These are phyloP conservation scores for Morone saxatilis DNA, from an alignment of 2,113 vertebrate genomes.

Conservation along the genomic window DNA sequence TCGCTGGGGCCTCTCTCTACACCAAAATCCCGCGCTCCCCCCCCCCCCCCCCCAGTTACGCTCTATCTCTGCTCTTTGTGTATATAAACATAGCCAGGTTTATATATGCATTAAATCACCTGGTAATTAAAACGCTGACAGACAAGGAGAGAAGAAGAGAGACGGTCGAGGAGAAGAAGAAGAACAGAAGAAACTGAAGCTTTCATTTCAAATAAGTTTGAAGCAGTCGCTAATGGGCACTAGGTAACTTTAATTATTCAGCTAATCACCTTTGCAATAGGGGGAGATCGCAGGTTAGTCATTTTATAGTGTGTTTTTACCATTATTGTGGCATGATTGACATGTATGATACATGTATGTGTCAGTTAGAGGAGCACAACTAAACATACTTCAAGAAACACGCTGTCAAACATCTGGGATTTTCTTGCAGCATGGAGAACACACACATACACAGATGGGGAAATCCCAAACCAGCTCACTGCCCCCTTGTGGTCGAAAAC, in stretches of 20 bases:
- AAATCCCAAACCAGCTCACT: slow-evolving; percentile 25
- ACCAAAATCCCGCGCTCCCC: too few species aligned
- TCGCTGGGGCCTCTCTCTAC: slow-evolving; percentile 38
- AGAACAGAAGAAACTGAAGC: not conserved
- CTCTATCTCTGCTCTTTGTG: slow-evolving; percentile 50
- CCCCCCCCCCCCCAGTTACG: slow-evolving; percentile 1
- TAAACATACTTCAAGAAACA: slow-evolving; percentile 13
- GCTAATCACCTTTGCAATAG: not conserved
- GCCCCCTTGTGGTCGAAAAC: slow-evolving; percentile 59
- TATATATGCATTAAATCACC: slow-evolving; percentile 66
- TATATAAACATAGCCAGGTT: slow-evolving; percentile 58
- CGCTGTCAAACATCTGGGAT: slow-evolving; percentile 49
- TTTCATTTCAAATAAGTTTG: not conserved
- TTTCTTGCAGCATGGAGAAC: slow-evolving; percentile 16
- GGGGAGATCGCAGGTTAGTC: not conserved
- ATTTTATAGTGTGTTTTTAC: not conserved
- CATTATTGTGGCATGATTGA: not conserved
- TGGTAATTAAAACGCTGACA: slow-evolving; percentile 58
- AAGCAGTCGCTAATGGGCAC: not conserved
- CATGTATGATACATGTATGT: not conserved
- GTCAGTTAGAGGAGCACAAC: not conserved
- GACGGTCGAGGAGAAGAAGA: not conserved
- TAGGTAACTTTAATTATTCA: not conserved
- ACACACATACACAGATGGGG: not conserved
- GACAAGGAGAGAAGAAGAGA: slow-evolving; percentile 1